These are phyloP conservation scores for Lasioglossum baleicum DNA, from an alignment of 1,140 invertebrate genomes.

Conservation along the genomic window DNA sequence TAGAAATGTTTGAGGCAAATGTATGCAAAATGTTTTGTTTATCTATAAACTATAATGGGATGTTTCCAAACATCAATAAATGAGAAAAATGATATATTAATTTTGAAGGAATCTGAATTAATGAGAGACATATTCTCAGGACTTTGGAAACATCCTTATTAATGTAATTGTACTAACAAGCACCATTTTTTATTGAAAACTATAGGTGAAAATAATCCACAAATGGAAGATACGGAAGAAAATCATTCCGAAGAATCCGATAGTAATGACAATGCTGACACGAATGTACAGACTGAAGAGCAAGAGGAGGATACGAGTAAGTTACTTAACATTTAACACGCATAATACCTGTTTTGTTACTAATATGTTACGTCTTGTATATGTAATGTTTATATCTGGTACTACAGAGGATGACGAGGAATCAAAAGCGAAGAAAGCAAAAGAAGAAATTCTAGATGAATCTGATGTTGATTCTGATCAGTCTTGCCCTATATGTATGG, in stretches of 20 bases:
- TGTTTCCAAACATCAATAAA: too few relatives aligned
- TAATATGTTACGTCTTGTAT: not conserved
- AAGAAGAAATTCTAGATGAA: slow-evolving; percentile 24
- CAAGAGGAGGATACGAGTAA: not conserved
- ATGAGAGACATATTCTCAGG: too few relatives aligned
- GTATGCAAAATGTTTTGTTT: too few relatives aligned
- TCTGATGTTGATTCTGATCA: slow-evolving; percentile 82
- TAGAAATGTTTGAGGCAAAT: too few relatives aligned
- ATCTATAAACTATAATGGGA: too few relatives aligned
- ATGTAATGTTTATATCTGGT: not conserved
- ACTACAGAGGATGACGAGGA: slow-evolving; percentile 24
- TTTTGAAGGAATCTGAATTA: too few relatives aligned
- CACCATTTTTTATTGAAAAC: not conserved
- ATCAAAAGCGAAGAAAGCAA: slow-evolving; percentile 20
- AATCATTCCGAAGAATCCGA: slow-evolving; percentile 14
- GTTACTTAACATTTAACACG: slow-evolving; percentile 6
- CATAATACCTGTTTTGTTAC: not conserved
- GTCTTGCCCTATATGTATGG: slow-evolving; percentile 92
- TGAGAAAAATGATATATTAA: too few relatives aligned
- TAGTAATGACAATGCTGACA: slow-evolving; percentile 24
- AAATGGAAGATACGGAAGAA: slow-evolving; percentile 19
- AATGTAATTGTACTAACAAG: too few relatives aligned
- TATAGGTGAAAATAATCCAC: not conserved
- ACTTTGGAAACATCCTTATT: too few relatives aligned
- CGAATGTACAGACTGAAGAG: not conserved